Evolutionary conservation across 2,113 vertebrate species (phyloP).

Genomic region (Chamaetylas fuelleborni): DNA sequence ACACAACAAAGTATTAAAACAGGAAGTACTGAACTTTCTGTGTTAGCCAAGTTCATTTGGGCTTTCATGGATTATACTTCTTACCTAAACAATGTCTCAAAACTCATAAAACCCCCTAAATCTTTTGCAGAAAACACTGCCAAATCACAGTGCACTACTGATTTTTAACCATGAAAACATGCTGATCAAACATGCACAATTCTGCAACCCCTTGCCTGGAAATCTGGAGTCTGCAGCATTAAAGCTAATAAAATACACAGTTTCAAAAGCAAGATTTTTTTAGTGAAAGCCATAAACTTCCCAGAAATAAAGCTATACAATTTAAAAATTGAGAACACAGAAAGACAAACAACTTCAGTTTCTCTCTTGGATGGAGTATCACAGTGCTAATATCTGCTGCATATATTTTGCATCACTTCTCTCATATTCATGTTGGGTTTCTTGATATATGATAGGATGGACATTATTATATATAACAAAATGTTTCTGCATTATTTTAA

Average conservation of each 20-base stretch:
- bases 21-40: background rate
- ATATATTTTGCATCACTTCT: background rate
- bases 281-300: background rate
- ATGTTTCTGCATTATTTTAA: background rate
- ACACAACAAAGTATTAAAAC: background rate
- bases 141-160: background rate
- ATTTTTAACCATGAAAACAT: background rate
- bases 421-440: fast-evolving
- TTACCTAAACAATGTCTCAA: background rate
- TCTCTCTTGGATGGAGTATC: background rate
- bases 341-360: background rate
- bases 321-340: background rate
- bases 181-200: background rate
- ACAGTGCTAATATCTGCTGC: background rate
- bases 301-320: background rate
- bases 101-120: background rate
- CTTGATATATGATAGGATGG: background rate
- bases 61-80: background rate
- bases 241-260: background rate
- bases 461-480: background rate
- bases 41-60: background rate
- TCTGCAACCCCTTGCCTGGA: background rate
- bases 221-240: background rate
- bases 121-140: background rate
- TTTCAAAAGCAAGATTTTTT: background rate